phyloP scores from a whole-genome alignment of 2,888 invertebrate species.

The Eupithecia centaureata region DNA sequence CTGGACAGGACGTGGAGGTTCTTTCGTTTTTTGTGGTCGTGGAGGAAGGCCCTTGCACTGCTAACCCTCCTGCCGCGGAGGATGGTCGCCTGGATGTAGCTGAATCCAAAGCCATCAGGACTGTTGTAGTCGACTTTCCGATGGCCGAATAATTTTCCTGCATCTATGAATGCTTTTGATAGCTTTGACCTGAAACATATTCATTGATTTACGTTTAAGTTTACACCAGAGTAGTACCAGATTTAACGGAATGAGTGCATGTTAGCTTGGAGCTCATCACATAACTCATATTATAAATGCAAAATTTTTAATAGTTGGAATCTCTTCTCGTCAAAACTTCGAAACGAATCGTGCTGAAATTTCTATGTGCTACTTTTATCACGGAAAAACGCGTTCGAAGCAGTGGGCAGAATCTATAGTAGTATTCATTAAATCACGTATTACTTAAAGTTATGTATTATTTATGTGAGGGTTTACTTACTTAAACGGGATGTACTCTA shows the following conservation, averaged over 20 bases:
- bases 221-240: not conserved
- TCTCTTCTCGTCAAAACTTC: not conserved
- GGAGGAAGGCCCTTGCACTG: constrained; percentile 85
- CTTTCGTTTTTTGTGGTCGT: constrained; percentile 76
- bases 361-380: not conserved
- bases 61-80: constrained; percentile 79
- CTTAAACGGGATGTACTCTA: constrained; percentile 86
- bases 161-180: constrained; percentile 86
- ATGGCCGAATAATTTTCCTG: constrained; percentile 86
- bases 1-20: constrained; percentile 84
- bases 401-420: not conserved
- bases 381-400: not conserved
- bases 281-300: not conserved
- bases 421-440: too few relatives aligned
- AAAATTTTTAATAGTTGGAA: not conserved
- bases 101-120: constrained; percentile 85
- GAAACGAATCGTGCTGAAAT: not conserved
- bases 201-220: not conserved
- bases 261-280: not conserved
- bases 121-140: constrained; percentile 88
- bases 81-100: constrained; percentile 75
- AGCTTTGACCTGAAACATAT: constrained; percentile 74
- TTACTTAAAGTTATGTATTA: not conserved
- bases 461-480: constrained; percentile 38
- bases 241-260: not conserved